Base-by-base conservation (phyloP, 2,797 vertebrate species). In the Gouania willdenowi region DNA sequence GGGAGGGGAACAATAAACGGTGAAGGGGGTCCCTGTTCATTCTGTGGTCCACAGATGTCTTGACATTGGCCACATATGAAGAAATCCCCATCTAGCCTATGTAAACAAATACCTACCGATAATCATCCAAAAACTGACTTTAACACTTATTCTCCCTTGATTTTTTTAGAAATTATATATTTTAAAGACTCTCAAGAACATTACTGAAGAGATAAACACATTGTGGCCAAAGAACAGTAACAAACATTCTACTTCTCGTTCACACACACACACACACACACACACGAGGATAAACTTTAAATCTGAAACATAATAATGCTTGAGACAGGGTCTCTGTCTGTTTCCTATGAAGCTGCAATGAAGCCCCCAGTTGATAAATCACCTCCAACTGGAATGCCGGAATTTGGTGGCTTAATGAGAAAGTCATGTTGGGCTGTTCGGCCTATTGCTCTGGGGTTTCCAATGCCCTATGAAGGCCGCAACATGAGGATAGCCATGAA, bases 391-490 rank as follows among this genome's bases (percentile, higher is more conserved):
- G 83, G 74, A 84, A 77, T 69, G 80, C 74, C 88, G 80, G 86
- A 92, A 91, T 90, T 90, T 89, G 81, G 88, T 84, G 70, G 84
- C 88, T 90, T 93, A 91, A 94, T 91, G 91, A 89, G 92, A 91
- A 91, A 92, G 88, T 91, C 90, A 91, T 93, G 89, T 83, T 82
- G 84, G 62, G 62, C 69, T 64, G 74, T 75, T 50, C 60, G 63
- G 68, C 70, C 59, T 54, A 55, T 65, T 48, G 50, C 47, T 67
- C 53, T 51, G 61, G 68, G 79, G 69, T 78, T 81, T 80, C 66
- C 46, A 58, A 78, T 44, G 39, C 55, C 75, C 56, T 62, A 44
- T 66, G 30, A 40, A 75, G 71, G 80, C 81, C 78, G 76, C 63
- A 49, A 71, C 67, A 61, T 66, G 68, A 75, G 73, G 62, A 62